Evolutionary conservation across 1,140 invertebrate species (phyloP).

Genomic region (Berghia stephanieae): DNA sequence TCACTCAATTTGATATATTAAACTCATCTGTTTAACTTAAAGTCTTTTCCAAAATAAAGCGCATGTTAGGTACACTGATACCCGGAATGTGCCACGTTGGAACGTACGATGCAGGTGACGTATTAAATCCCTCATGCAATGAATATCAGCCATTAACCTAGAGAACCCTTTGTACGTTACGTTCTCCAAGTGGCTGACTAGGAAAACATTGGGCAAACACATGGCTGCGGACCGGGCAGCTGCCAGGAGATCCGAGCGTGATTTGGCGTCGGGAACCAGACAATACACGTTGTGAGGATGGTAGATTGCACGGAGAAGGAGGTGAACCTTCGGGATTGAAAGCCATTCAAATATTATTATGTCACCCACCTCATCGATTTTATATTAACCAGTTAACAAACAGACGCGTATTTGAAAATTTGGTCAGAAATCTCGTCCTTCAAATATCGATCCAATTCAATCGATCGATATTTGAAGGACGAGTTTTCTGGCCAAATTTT

Average conservation of each 20-base stretch:
- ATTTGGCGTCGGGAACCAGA: slow-evolving; percentile 60
- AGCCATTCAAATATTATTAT: not conserved
- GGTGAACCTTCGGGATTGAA: slow-evolving; percentile 45
- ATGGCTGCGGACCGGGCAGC: slow-evolving; percentile 42
- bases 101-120: slow-evolving; percentile 36
- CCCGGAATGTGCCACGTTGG: slow-evolving; percentile 43
- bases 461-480: too few relatives aligned
- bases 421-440: not conserved
- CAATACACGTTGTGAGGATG: slow-evolving; percentile 65
- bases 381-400: not conserved
- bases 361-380: not conserved
- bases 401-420: not conserved
- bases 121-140: slow-evolving; percentile 28
- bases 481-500: too few relatives aligned
- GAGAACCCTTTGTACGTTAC: slow-evolving; percentile 17
- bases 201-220: slow-evolving; percentile 53
- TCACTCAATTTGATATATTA: too few relatives aligned
- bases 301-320: slow-evolving; percentile 59
- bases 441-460: too few relatives aligned
- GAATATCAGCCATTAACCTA: slow-evolving; percentile 19
- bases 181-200: slow-evolving; percentile 17
- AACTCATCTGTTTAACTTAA: too few relatives aligned
- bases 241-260: slow-evolving; percentile 34
- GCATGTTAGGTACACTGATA: too few relatives aligned
- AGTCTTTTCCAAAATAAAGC: too few relatives aligned